These are phyloP conservation scores for Orchesella flavescens DNA, from an alignment of 2,888 invertebrate genomes.

Conservation along the genomic window DNA sequence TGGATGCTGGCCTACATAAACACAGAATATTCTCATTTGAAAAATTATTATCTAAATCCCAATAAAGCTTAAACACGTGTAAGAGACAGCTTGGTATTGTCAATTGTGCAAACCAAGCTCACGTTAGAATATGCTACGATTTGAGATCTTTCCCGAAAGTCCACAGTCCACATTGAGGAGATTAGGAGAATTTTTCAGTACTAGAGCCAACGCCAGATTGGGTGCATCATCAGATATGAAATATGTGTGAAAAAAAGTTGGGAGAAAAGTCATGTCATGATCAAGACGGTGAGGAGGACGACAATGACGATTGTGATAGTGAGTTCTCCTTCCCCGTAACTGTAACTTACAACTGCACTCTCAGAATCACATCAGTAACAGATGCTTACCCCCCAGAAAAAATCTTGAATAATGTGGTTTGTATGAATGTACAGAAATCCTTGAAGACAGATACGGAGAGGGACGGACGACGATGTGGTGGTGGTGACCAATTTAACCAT, in stretches of 20 bases:
- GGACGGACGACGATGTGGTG: background rate
- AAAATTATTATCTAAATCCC: too few species aligned
- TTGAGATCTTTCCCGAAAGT: background rate
- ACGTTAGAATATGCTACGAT: background rate
- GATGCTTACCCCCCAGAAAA: constrained; percentile 10
- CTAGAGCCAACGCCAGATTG: constrained; percentile 35
- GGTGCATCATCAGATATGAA: constrained; percentile 48
- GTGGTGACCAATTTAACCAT: background rate
- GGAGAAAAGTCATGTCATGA: constrained; percentile 25
- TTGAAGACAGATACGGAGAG: background rate
- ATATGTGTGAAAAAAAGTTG: constrained; percentile 47
- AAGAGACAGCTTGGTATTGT: too few species aligned
- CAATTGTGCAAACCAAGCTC: too few species aligned
- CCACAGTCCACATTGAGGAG: background rate
- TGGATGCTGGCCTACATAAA: too few species aligned
- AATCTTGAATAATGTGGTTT: background rate
- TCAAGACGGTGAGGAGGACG: constrained; percentile 21
- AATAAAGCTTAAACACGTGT: too few species aligned
- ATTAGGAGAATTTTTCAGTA: constrained; percentile 5
- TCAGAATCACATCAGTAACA: constrained; percentile 26
- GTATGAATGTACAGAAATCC: background rate
- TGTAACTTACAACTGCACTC: constrained; percentile 22
- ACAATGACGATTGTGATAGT: constrained; percentile 46
- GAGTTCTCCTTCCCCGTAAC: too few species aligned
- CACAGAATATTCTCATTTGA: too few species aligned